Base-by-base conservation (phyloP, 2,113 vertebrate species). In the Bombycilla garrulus region DNA sequence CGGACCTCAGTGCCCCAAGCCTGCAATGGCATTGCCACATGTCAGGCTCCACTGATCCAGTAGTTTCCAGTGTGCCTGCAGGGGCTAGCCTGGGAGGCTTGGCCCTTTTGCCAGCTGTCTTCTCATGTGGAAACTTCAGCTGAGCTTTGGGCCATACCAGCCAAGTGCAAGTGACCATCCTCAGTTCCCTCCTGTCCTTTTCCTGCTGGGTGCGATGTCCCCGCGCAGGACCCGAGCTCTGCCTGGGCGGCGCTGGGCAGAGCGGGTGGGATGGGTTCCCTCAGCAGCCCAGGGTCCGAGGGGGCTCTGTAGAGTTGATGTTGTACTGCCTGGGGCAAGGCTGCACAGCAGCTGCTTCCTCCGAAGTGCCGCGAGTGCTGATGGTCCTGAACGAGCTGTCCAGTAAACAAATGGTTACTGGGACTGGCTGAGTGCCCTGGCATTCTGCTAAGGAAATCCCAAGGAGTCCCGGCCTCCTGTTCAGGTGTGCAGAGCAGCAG, bases 171-270 rank as follows among this genome's bases (percentile, higher is more conserved):
- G 50, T 50, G 61, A 40, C 33, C 24, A 5, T 47, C 64, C 23
- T 35, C 19, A 5, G 20, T 45, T 45, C 50, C 60, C 57, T 61
- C 13, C 25, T 58, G 24, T 38, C 22, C 45, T 85, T 58, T 53
- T 23, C 47, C 28, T 15, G 4, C 35, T 10, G 40, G 8, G 6
- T 2, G 6, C 2, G 1, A 0, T 54, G 58, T 58, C 35, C 21
- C 54, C 17, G 77, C 4, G 0, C 0, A 4, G 69, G 29, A 47
- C 19, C 48, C 21, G 54, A 15, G 10, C 56, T 3, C 6, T 36
- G n/a, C 22, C 31, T 53, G 0, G 1, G 22, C 1, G 2, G 1
- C 24, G 7, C 12, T 1, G 1, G 38, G 69, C 56, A 33, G 24
- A 51, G 53, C 38, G 14, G 79, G 42, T 26, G 2, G 0, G 2